Percentiles rank a stretch among this genome's conserved stretches.
Evolutionary conservation across 2,797 vertebrate species (phyloP).

Genomic region (Rhinichthys osculus): DNA sequence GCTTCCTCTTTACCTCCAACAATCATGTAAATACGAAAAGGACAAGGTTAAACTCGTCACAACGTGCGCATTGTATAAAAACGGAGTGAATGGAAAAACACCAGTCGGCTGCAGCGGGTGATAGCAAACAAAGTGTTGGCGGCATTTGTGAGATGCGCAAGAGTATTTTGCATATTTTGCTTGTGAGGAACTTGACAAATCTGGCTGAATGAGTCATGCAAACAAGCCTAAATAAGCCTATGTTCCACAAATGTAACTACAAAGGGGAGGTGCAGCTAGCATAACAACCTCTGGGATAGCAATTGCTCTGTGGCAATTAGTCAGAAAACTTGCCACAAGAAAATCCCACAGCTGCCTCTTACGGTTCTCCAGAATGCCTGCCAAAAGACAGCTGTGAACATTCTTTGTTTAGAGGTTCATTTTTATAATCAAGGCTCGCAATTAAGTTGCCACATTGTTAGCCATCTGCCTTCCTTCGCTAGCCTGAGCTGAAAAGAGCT

Average conservation of each 20-base stretch:
- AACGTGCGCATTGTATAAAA: slow-evolving; percentile 17
- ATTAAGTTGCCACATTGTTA: slow-evolving; percentile 46
- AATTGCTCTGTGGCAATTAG: slow-evolving; percentile 59
- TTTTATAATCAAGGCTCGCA: slow-evolving; percentile 52
- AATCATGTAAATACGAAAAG: slow-evolving; percentile 46
- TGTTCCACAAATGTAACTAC: slow-evolving; percentile 45
- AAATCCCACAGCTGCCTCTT: slow-evolving; percentile 47
- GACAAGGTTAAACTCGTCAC: slow-evolving; percentile 45
- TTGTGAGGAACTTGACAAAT: neutral
- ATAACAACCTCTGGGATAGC: slow-evolving; percentile 52
- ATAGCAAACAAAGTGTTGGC: slow-evolving; percentile 17
- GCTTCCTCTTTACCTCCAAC: slow-evolving; percentile 52
- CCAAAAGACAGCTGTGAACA: slow-evolving; percentile 56
- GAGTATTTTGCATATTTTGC: slow-evolving; percentile 23
- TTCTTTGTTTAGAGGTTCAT: slow-evolving; percentile 53
- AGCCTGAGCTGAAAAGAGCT: slow-evolving; percentile 38
- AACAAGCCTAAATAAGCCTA: slow-evolving; percentile 40
- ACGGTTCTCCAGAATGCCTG: slow-evolving; percentile 24
- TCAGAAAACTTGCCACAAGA: slow-evolving; percentile 50
- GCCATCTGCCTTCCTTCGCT: slow-evolving; percentile 44
- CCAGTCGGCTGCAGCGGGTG: neutral
- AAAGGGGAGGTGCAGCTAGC: slow-evolving; percentile 39
- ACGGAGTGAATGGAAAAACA: neutral
- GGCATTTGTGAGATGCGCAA: neutral
- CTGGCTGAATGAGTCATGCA: slow-evolving; percentile 32